A percentile compares a stretch with the other conserved stretches of the same genome.
phyloP scores from a whole-genome alignment of 1,140 invertebrate genomes.

The Bombus turneri region DNA sequence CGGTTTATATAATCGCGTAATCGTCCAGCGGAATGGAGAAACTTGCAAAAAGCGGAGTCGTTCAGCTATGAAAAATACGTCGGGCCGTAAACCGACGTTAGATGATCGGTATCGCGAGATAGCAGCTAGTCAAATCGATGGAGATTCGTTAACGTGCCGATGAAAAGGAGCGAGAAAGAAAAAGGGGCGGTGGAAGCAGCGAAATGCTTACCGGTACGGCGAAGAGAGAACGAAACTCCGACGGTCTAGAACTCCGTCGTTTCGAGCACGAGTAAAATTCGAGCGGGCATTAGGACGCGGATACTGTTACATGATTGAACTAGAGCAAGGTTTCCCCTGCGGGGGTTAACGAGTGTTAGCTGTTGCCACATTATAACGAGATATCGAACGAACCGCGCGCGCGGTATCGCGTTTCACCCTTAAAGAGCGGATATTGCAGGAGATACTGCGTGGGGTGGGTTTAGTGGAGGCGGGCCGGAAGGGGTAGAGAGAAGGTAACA shows the following conservation, averaged over 20 bases:
- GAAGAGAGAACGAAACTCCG: neutral
- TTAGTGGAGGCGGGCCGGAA: neutral
- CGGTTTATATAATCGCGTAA: neutral
- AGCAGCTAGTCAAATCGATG: too few relatives aligned
- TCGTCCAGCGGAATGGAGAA: neutral
- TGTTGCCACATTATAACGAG: conserved; percentile 74
- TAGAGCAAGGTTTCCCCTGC: conserved; percentile 51
- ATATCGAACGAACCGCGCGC: conserved; percentile 70
- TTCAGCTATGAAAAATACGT: neutral
- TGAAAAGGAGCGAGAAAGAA: neutral
- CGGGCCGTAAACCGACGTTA: too few relatives aligned
- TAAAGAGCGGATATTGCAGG: conserved; percentile 70
- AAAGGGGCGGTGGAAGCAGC: neutral
- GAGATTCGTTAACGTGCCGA: too few relatives aligned
- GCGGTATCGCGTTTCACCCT: conserved; percentile 77
- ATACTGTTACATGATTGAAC: conserved; percentile 63
- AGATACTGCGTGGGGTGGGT: conserved; percentile 23
- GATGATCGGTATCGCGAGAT: too few relatives aligned
- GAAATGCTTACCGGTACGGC: too few relatives aligned
- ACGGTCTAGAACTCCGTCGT: neutral
- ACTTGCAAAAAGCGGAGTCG: neutral
- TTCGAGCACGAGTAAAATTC: conserved; percentile 12
- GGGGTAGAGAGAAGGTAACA: neutral
- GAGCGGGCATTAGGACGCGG: conserved; percentile 40
- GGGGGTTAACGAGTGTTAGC: conserved; percentile 75